Conservation (phyloP, 2,797 vertebrate genomes). For the Acrossocheilus fasciatus region DNA sequence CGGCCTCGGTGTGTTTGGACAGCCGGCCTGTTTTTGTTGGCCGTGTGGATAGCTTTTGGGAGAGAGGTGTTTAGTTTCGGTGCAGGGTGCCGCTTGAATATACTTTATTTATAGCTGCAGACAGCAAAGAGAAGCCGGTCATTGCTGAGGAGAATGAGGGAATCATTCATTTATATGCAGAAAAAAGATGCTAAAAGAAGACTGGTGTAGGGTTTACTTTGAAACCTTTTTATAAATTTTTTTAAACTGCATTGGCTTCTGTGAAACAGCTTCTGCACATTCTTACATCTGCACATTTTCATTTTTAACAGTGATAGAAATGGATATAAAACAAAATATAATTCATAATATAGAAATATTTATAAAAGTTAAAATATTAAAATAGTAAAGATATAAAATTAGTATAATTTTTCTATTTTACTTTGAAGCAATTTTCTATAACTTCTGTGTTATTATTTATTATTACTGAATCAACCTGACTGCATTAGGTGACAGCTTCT, state of each 20-base stretch:
- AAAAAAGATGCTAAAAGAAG: not conserved
- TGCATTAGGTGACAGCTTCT: not conserved
- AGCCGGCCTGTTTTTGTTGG: conserved; percentile 12
- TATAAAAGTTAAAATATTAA: not conserved
- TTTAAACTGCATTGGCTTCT: not conserved
- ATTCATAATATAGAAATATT: not conserved
- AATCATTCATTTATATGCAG: not conserved
- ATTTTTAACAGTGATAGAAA: not conserved
- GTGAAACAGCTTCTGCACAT: not conserved
- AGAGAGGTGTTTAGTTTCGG: conserved; percentile 43
- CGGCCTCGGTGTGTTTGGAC: not conserved
- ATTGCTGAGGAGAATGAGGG: conserved; percentile 1
- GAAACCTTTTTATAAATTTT: not conserved
- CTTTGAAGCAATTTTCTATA: not conserved
- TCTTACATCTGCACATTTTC: not conserved
- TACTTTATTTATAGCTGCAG: conserved; percentile 43
- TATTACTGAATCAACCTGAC: not conserved
- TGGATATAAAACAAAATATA: not conserved
- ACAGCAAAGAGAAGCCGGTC: not conserved
- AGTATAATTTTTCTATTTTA: too few species aligned
- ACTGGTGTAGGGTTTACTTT: not conserved
- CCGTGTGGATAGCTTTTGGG: conserved; percentile 5
- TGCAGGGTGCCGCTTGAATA: not conserved
- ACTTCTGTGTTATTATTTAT: too few species aligned
- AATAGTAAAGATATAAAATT: not conserved